phyloP scores from a whole-genome alignment of 1,140 invertebrate genomes.

The Ylistrum balloti region DNA sequence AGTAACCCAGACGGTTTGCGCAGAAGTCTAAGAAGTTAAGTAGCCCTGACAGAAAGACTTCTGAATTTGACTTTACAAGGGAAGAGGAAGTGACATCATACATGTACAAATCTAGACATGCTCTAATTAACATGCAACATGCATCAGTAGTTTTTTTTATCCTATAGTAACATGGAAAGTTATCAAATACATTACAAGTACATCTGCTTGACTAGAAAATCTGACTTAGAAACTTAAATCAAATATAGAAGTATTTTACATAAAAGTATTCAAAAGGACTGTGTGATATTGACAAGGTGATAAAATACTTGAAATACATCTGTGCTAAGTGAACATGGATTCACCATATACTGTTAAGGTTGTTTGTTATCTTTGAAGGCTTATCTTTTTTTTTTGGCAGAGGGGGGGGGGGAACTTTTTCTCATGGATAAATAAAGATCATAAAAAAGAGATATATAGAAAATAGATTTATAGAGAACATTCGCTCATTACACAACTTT shows the following conservation, averaged over 20 bases:
- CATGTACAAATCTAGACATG: no score
- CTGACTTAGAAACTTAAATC: no score
- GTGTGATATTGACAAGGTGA: background rate
- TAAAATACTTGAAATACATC: background rate
- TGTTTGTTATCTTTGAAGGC: no score
- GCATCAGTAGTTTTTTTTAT: background rate
- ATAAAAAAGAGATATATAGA: no score
- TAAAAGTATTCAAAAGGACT: background rate
- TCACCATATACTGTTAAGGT: background rate
- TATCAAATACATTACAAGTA: background rate
- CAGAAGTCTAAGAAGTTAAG: no score
- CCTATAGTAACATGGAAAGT: background rate
- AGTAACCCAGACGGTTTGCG: background rate
- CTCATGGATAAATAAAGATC: no score
- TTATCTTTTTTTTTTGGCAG: no score
- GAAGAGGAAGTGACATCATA: background rate
- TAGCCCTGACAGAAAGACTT: no score
- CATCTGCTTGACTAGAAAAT: no score
- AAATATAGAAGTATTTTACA: background rate
- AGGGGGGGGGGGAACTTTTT: no score
- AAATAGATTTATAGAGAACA: no score
- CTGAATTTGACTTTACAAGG: background rate
- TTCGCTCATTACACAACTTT: no score
- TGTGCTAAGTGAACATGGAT: background rate
- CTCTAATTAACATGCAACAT: constrained; percentile 3